Base-by-base conservation (phyloP, 2,888 invertebrate species). In the Thymelicus lineola region DNA sequence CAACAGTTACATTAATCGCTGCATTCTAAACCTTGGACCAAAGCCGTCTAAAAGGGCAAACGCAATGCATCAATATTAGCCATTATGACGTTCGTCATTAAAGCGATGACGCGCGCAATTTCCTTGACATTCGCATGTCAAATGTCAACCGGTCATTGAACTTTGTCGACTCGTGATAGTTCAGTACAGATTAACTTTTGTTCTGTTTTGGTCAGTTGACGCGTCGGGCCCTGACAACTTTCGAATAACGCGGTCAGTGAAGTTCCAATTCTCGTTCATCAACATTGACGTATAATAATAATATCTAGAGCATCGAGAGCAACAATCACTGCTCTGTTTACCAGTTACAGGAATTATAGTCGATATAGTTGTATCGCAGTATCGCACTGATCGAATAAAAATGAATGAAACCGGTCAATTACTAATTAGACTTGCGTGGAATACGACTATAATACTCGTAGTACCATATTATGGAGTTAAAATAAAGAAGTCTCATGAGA, bases 121-220 rank as follows among this genome's bases (percentile, higher is more conserved):
- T 91, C 92, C 93, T 92, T 92, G 92, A 93, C 92, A 92, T 91
- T 92, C 91, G 86, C 81, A 80, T 93, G 93, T 93, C 93, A 93
- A 93, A 93, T 93, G 93, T 91, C 91, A 92, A 84, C 76, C 79
- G 93, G 88, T 74, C 89, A 77, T 73, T 83, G 89, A 91, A 84
- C 89, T 82, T 78, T 55, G 55, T 17, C 48, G 48, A 50, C 71
- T 82, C 86, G 86, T 86, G 88, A 88, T 87, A 86, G 87, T 85
- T 84, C 81, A 81, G 74, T 74, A 77, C 80, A 81, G 72, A 72
- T 72, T 74, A 72, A 69, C 69, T 75, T 74, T 71, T 67, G 53
- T 57, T 79, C 75, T 77, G 76, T 76, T 77, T 76, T 77, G 73
- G 73, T 73, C 71, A 74, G 35, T 42, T 17, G 66, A 48, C 42